Percentiles rank a stretch among this genome's conserved stretches.
These are phyloP conservation scores for Ploceus nigricollis DNA, from an alignment of 2,113 vertebrate species.

Conservation along the genomic window DNA sequence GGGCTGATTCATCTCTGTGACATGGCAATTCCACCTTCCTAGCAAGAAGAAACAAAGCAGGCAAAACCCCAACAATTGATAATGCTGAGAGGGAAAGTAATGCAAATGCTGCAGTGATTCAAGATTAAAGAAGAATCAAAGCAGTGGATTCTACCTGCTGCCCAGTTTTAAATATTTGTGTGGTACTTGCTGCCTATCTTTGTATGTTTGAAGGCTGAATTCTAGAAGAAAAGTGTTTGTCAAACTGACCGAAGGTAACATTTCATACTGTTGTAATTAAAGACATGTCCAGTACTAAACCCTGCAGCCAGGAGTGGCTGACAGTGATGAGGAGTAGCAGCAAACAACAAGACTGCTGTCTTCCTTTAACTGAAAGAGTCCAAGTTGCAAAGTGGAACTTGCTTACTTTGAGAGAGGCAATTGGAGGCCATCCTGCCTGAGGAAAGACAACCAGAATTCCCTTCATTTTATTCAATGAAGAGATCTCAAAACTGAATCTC, in stretches of 20 bases:
- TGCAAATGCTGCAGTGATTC: background rate
- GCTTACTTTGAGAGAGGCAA: background rate
- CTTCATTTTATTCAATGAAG: background rate
- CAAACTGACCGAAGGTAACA: background rate
- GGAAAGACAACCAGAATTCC: background rate
- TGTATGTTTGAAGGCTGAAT: background rate
- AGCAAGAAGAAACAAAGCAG: background rate
- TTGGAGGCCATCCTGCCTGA: background rate
- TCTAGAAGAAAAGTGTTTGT: background rate
- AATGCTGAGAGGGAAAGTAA: background rate
- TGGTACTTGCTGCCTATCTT: background rate
- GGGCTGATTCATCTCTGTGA: background rate
- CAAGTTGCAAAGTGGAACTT: background rate
- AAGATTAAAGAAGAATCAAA: background rate
- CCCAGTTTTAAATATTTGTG: background rate
- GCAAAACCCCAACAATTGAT: background rate
- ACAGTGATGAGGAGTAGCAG: background rate
- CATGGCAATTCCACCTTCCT: background rate
- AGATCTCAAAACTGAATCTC: background rate
- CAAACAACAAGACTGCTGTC: background rate
- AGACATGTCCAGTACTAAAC: background rate
- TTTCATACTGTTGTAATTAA: background rate
- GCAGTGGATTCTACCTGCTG: background rate
- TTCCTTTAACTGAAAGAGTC: background rate
- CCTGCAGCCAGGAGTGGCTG: background rate